A percentile compares a stretch with the other conserved stretches of the same genome.
These are phyloP conservation scores for Peromyscus maniculatus DNA, from an alignment of 2,113 vertebrate species.

Conservation along the genomic window DNA sequence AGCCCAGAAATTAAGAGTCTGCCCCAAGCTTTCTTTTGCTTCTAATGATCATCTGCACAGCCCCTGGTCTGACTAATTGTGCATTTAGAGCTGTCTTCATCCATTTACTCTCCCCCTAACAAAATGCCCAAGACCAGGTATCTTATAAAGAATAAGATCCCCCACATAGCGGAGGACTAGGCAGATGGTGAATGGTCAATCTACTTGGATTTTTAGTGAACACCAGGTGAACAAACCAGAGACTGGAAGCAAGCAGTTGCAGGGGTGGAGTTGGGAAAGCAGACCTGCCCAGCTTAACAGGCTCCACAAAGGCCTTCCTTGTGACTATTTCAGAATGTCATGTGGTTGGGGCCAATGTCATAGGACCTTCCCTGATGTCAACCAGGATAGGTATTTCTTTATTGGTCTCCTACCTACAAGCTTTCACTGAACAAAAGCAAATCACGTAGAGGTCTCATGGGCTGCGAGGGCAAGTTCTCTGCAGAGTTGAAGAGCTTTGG, in stretches of 20 bases:
- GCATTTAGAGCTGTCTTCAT: not conserved
- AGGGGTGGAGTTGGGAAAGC: not conserved
- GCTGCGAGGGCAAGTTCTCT: not conserved
- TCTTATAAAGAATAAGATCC: not conserved
- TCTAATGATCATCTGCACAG: not conserved
- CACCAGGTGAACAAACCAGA: not conserved
- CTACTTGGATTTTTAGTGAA: not conserved
- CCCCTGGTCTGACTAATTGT: not conserved
- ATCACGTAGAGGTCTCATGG: not conserved
- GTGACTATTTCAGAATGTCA: not conserved
- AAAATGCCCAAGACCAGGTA: not conserved
- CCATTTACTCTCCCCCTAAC: too few relatives aligned
- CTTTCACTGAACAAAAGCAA: not conserved
- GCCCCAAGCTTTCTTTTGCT: not conserved
- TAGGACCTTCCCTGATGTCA: not conserved
- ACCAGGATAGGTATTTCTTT: not conserved
- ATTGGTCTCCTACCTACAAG: not conserved
- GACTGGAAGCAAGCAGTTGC: not conserved
- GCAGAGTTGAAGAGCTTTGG: conserved; percentile 69
- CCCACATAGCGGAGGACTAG: not conserved
- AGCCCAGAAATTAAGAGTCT: not conserved
- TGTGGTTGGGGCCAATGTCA: not conserved
- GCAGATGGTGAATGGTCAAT: not conserved
- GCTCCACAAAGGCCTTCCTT: not conserved
- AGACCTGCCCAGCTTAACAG: not conserved